Base-by-base conservation (phyloP, 2,888 invertebrate genomes). In the Trachelus stipa region DNA sequence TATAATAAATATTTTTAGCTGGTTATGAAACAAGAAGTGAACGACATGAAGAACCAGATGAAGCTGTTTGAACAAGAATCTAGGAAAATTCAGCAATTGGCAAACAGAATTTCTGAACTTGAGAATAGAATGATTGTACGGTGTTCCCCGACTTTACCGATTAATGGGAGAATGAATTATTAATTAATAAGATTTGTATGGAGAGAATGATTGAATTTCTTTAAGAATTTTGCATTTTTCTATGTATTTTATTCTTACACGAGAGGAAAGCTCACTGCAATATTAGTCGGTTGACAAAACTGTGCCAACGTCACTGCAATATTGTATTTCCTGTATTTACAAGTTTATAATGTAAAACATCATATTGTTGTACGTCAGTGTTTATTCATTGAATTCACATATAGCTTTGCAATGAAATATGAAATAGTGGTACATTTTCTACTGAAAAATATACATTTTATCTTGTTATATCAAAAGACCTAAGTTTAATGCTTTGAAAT, bases 1-100 rank as follows among this genome's bases (percentile, higher is more conserved):
- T 15, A 15, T 73, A 73, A 0, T 11, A n/a, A n/a, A 15, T 71
- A 15, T 71, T 71, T 31, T 71, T 30, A 31, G 71, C 12, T 71
- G 71, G 30, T 30, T 71, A 34, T 71, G 12, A 31, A 34, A 71
- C 87, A 87, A 77, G 88, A 89, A 81, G 83, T 91, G 40, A 87
- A 89, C 76, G 88, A 89, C 33, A 87, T 91, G 86, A 83, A 87
- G 68, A 90, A 83, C 73, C 90, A 90, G 80, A 83, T 90, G 1
- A 88, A 89, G 37, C 84, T 87, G 68, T 89, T 89, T 34, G 91
- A 91, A 74, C 79, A 87, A 40, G 91, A 91, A 79, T 85, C 87
- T 1, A 88, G 88, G 71, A 90, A 88, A 78, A 85, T 90, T 73
- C 90, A 90, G 40, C 89, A 90, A 76, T 77, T 91, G 35, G 87